These are phyloP conservation scores for Poeciliopsis presidionis DNA, from an alignment of 2,797 vertebrate species.

Conservation along the genomic window DNA sequence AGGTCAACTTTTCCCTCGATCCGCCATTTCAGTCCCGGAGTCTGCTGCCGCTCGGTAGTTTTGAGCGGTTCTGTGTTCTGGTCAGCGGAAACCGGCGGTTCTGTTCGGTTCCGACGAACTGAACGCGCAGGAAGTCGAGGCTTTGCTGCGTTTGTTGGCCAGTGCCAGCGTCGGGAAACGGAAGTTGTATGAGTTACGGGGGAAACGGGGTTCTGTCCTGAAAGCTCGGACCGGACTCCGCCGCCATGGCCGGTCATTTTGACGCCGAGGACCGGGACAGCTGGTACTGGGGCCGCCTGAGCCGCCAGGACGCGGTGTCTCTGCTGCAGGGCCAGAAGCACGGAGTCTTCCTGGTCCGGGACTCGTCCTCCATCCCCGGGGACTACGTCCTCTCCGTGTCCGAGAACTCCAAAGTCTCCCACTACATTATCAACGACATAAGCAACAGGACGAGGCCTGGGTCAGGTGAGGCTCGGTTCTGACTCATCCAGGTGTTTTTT, in stretches of 20 bases:
- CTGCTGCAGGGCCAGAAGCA: constrained; percentile 91
- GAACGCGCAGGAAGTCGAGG: constrained; percentile 1
- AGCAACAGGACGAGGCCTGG: constrained; percentile 80
- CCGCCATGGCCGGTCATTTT: constrained; percentile 91
- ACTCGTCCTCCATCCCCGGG: constrained; percentile 90
- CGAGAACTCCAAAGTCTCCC: constrained; percentile 93
- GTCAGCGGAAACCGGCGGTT: neutral
- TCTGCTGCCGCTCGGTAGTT: constrained; percentile 70
- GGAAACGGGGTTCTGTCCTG: constrained; percentile 71
- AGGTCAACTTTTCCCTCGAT: constrained; percentile 78
- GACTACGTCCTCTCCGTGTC: constrained; percentile 94
- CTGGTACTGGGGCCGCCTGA: constrained; percentile 91
- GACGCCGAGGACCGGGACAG: constrained; percentile 88
- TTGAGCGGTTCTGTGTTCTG: constrained; percentile 1
- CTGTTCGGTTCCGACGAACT: neutral
- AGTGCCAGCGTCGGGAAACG: constrained; percentile 42
- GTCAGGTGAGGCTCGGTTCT: constrained; percentile 64
- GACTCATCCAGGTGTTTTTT: neutral
- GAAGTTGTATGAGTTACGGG: constrained; percentile 79
- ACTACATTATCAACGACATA: constrained; percentile 95
- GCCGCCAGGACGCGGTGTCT: constrained; percentile 87
- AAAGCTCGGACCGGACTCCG: constrained; percentile 66
- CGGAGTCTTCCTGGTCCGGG: constrained; percentile 91
- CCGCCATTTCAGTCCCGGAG: constrained; percentile 80
- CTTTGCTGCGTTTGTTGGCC: constrained; percentile 5